Percentiles rank a stretch among this genome's conserved stretches.
Evolutionary conservation across 2,888 invertebrate species (phyloP).

Genomic region (Dryadula phaetusa): DNA sequence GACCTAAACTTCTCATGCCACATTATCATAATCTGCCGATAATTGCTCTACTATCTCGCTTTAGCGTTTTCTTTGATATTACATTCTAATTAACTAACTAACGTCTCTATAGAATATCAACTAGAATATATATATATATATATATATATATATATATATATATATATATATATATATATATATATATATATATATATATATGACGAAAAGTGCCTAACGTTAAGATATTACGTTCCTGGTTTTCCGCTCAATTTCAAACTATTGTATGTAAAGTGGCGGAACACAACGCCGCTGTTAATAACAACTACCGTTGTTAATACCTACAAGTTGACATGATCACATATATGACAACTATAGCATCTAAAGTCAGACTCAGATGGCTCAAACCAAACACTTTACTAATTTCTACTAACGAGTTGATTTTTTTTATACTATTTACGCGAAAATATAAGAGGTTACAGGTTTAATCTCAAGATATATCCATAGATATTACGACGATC

Average conservation of each 20-base stretch:
- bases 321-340: too few relatives aligned
- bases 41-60: slow-evolving; percentile 28
- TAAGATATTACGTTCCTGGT: too few relatives aligned
- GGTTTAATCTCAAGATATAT: slow-evolving; percentile 19
- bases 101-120: not conserved
- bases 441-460: not conserved
- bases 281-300: too few relatives aligned
- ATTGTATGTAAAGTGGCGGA: too few relatives aligned
- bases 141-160: not conserved
- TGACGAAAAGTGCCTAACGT: too few relatives aligned
- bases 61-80: slow-evolving; percentile 27
- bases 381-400: too few relatives aligned
- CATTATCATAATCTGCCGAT: slow-evolving; percentile 36
- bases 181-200: not conserved
- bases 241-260: too few relatives aligned
- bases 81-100: not conserved
- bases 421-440: not conserved
- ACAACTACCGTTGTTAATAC: too few relatives aligned
- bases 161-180: not conserved
- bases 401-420: not conserved
- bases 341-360: too few relatives aligned
- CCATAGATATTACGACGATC: slow-evolving; percentile 8
- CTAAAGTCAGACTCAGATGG: too few relatives aligned
- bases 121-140: not conserved
- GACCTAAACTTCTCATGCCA: slow-evolving; percentile 25